Evolutionary conservation across 1,140 invertebrate genomes (phyloP).

Genomic region (Lepidurus packardi): DNA sequence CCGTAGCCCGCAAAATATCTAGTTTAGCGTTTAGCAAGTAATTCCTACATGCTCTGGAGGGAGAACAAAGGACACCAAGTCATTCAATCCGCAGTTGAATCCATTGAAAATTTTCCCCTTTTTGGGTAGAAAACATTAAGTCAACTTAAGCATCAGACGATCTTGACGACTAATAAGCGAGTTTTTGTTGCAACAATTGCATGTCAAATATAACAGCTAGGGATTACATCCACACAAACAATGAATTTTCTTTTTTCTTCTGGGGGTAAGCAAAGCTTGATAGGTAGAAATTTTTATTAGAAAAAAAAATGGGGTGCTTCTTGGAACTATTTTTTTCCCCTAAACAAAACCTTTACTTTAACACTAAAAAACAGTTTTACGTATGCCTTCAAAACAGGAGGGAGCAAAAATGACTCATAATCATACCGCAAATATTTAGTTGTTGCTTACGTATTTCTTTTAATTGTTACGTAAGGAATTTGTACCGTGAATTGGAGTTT

Average conservation of each 20-base stretch:
- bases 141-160: not conserved
- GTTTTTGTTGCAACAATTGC: conserved; percentile 11
- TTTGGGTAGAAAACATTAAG: not conserved
- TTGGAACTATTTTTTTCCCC: not conserved
- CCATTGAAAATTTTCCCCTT: not conserved
- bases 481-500: conserved; percentile 16
- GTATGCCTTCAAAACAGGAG: not conserved
- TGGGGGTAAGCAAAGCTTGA: not conserved
- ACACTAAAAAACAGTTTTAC: not conserved
- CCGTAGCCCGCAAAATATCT: not conserved
- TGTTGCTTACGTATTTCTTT: conserved; percentile 20
- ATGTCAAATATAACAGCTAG: conserved; percentile 11
- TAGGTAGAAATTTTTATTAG: not conserved
- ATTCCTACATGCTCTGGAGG: not conserved
- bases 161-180: conserved; percentile 19
- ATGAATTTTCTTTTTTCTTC: not conserved
- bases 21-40: not conserved
- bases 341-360: not conserved
- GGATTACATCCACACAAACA: conserved; percentile 17
- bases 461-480: conserved; percentile 10
- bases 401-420: not conserved
- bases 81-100: not conserved
- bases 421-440: not conserved
- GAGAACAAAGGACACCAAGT: conserved; percentile 2
- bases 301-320: not conserved